Base-by-base conservation (phyloP, 2,888 invertebrate genomes). In the Caenorhabditis macrosperma region DNA sequence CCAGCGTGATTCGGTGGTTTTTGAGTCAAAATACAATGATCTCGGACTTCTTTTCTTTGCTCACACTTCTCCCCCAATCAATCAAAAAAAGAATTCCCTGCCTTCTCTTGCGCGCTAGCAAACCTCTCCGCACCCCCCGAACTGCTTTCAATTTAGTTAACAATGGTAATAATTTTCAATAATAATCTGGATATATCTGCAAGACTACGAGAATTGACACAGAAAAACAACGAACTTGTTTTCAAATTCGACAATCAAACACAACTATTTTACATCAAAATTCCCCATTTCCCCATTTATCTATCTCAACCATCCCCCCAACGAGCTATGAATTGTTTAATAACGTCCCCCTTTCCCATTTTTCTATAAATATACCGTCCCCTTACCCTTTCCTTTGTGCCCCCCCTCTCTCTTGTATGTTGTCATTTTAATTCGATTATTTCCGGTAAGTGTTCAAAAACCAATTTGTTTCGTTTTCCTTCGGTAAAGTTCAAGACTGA, bases 401-500 rank as follows among this genome's bases (percentile, higher is more conserved):
- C 46, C 17, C 46, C 52, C 33, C 17, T 9, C 22, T 33, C 15
- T 59, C 38, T 57, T 57, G 68, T 68, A 72, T 63, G 57, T 72
- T 46, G 55, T 72, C 50, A 59, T 59, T 41, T 41, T 38, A n/a
- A n/a, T 33, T 26, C 17, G 22, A 35, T 59, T 28, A 26, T 54
- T 52, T 52, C 54, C 60, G 54, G 54, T 54, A 54, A 52, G 52
- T 52, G 33, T 54, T 54, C 30, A 54, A 54, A 1, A 6, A 54
- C 30, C 10, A 52, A 54, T 54, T 54, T 54, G 28, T 54, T 33
- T 30, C 4, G 15, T 60, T 44, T 35, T 3, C 44, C 22, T 54
- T 66, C 44, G 66, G 66, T 66, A 55, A 38, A 66, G 66, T 66
- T 66, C 66, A 66, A 66, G 41, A 54, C 28, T 66, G 54, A 38